Evolutionary conservation across 2,797 vertebrate genomes (phyloP).

Genomic region (Leptodactylus fallax): DNA sequence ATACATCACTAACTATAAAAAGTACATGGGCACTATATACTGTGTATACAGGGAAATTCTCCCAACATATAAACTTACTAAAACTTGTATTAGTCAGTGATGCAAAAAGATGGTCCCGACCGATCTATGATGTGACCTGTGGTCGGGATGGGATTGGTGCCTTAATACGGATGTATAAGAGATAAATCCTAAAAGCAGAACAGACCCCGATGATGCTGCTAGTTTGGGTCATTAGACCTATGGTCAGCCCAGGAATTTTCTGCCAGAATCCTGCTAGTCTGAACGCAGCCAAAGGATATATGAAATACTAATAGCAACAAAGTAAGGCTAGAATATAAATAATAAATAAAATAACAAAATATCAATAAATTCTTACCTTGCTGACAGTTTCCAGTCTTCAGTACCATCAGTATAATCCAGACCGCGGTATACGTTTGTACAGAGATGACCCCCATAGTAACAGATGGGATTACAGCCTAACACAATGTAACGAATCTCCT

Average conservation of each 20-base stretch:
- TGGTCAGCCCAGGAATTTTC: too few relatives aligned
- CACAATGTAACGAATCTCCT: not conserved
- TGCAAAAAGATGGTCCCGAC: too few relatives aligned
- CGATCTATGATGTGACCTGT: too few relatives aligned
- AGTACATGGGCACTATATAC: not conserved
- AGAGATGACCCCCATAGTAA: constrained; percentile 15
- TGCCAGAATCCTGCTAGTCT: too few relatives aligned
- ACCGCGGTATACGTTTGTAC: not conserved
- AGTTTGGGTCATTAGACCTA: too few relatives aligned
- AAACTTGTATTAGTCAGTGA: too few relatives aligned
- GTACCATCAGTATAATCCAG: constrained; percentile 42
- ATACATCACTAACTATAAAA: not conserved
- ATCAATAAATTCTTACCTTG: constrained; percentile 63
- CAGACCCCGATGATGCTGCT: too few relatives aligned
- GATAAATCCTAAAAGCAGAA: too few relatives aligned
- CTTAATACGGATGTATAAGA: too few relatives aligned
- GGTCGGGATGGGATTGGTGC: too few relatives aligned
- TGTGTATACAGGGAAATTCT: not conserved
- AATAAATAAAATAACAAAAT: not conserved
- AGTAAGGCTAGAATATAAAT: not conserved
- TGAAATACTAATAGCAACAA: too few relatives aligned
- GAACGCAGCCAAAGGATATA: too few relatives aligned
- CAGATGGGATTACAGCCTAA: not conserved
- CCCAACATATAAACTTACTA: not conserved
- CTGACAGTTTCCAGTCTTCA: constrained; percentile 15